Evolutionary conservation across 2,797 vertebrate species (phyloP).

Genomic region (Leuciscus waleckii): DNA sequence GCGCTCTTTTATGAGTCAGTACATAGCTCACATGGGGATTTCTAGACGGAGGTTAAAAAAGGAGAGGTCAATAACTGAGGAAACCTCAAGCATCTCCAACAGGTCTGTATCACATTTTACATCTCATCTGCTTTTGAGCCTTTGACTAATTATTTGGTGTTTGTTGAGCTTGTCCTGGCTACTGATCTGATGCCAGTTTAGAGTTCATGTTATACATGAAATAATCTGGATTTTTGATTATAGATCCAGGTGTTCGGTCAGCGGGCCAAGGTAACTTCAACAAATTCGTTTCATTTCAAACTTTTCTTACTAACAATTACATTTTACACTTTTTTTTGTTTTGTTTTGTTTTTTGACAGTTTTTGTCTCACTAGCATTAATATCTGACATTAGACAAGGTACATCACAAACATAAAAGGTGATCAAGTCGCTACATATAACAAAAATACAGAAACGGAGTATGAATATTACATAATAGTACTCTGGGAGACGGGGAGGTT

Average conservation of each 20-base stretch:
- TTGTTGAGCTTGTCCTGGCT: slow-evolving; percentile 38
- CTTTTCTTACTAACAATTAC: slow-evolving; percentile 20
- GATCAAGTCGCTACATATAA: background rate
- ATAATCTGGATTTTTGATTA: background rate
- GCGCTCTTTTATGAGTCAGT: slow-evolving; percentile 70
- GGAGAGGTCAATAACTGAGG: slow-evolving; percentile 65
- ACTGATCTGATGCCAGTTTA: slow-evolving; percentile 20
- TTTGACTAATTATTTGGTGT: slow-evolving; percentile 33
- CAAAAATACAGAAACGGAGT: background rate
- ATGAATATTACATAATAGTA: background rate
- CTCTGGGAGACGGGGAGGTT: background rate
- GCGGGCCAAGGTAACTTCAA: slow-evolving; percentile 24
- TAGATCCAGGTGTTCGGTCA: background rate
- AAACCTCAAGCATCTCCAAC: slow-evolving; percentile 58
- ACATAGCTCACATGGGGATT: slow-evolving; percentile 71
- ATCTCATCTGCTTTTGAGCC: slow-evolving; percentile 5
- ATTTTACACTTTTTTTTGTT: background rate
- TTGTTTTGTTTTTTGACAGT: background rate
- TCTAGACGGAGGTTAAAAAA: slow-evolving; percentile 70
- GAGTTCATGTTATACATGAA: background rate
- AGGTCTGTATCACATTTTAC: slow-evolving; percentile 67
- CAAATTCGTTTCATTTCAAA: slow-evolving; percentile 32
- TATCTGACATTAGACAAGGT: background rate
- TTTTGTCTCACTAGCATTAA: background rate
- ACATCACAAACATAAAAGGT: background rate